Evolutionary conservation across 2,113 vertebrate species (phyloP), one percentile per base, ranked within the genome.

Genomic region (Eudyptes chrysolophus): DNA sequence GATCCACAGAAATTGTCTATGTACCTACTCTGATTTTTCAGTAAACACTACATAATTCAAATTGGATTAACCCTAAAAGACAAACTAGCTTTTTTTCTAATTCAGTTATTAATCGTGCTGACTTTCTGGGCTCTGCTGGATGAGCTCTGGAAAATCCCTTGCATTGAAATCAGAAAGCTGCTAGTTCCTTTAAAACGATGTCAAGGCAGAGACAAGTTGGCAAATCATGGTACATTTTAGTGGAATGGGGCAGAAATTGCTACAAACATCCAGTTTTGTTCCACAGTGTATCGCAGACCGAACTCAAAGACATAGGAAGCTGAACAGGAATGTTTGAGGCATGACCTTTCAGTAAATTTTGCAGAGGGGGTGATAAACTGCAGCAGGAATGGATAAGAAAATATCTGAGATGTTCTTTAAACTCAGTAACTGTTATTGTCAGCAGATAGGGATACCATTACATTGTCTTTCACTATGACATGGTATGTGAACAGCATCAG

Each of bases 401-500:
- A 58, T 3, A 38, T 58, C 42, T 46, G 32, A 84, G 27, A 64
- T 49, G 4, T 34, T 18, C 17, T 76, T 90, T 52, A 71, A 85
- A 64, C n/a, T 71, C 25, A 42, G 9, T 76, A 61, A 32, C 18
- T 52, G 8, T 29, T 76, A 11, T 61, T 75, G 90, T 78, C 13
- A 79, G 11, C 32, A 64, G 26, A 36, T 11, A 71, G 2, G 12
- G 24, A 32, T 9, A 52, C 2, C 1, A 13, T 12, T 38, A 24
- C 18, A 13, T 26, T 48, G 3, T 52, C 17, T 72, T 92, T 76
- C 30, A 55, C 8, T 30, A 24, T 36, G 24, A 40, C 7, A 5
- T 1, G 1, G 1, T 16, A 54, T 11, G 1, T 62, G 34, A 70
- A 51, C 1, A 0, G 2, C 13, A 34, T 26, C 51, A 57, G 6